Conservation (phyloP, 2,888 invertebrate species). For the Sepioteuthis lessoniana region DNA sequence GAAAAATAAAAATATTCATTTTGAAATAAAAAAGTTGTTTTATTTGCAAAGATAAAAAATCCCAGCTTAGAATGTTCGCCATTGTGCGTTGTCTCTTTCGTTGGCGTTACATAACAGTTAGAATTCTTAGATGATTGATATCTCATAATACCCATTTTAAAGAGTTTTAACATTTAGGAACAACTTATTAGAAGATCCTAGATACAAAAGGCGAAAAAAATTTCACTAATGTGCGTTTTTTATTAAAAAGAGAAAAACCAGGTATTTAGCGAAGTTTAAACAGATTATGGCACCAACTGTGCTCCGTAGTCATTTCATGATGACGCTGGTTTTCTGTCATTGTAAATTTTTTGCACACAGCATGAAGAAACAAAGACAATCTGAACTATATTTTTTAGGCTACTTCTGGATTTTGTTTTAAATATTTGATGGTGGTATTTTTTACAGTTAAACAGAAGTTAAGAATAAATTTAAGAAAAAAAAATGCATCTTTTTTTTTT, state of each 20-base stretch:
- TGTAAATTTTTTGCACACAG: no score
- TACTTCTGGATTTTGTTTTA: no score
- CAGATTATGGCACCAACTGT: background rate
- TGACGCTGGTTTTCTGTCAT: background rate
- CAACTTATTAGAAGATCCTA: background rate
- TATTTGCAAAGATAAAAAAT: background rate
- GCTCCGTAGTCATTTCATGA: background rate
- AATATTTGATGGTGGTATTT: no score
- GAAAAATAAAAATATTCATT: background rate
- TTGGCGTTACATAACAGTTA: background rate
- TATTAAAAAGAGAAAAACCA: background rate
- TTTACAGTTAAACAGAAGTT: no score
- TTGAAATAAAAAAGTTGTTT: background rate
- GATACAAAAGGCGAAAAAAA: background rate
- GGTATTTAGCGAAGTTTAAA: background rate
- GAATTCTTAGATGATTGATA: background rate
- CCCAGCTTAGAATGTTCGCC: background rate
- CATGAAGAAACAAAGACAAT: no score
- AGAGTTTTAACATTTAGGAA: background rate
- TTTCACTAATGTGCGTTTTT: background rate
- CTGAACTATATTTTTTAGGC: no score
- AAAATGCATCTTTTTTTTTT: no score
- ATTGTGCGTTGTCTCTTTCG: background rate
- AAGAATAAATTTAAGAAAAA: no score
- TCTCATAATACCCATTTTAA: background rate